Evolutionary conservation across 2,888 invertebrate genomes (phyloP).

Genomic region (Parnassius mnemosyne): DNA sequence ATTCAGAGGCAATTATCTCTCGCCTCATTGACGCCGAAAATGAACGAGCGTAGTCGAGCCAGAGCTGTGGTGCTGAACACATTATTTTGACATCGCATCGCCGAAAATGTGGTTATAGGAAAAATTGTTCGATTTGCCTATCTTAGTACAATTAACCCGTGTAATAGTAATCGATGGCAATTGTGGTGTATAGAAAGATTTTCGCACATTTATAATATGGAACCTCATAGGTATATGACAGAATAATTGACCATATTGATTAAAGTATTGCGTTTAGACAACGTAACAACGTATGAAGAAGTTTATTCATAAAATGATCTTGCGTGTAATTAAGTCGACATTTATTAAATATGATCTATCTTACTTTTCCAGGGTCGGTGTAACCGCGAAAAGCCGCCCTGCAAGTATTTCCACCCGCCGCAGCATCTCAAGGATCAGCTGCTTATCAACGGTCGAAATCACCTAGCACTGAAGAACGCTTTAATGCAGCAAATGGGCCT

Average conservation of each 20-base stretch:
- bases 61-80: conserved; percentile 45
- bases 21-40: conserved; percentile 77
- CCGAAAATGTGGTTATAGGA: conserved; percentile 47
- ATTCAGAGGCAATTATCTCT: conserved; percentile 77
- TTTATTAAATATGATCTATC: conserved; percentile 20
- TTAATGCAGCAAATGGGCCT: conserved; percentile 98
- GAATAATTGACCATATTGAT: no score
- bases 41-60: conserved; percentile 59
- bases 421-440: conserved; percentile 99
- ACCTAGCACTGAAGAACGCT: conserved; percentile 99
- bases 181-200: conserved; percentile 62
- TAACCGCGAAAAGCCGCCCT: conserved; percentile 99
- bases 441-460: conserved; percentile 99
- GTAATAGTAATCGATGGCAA: conserved; percentile 54
- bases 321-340: no score
- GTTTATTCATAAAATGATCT: no score
- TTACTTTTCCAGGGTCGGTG: conserved; percentile 94
- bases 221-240: conserved; percentile 44
- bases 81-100: conserved; percentile 47
- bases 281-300: no score
- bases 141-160: conserved; percentile 27
- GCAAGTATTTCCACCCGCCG: conserved; percentile 99
- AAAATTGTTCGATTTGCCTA: conserved; percentile 54
- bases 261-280: no score
- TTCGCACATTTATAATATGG: conserved; percentile 62